Conservation (phyloP, 2,888 invertebrate genomes). For the Mythimna impura region DNA sequence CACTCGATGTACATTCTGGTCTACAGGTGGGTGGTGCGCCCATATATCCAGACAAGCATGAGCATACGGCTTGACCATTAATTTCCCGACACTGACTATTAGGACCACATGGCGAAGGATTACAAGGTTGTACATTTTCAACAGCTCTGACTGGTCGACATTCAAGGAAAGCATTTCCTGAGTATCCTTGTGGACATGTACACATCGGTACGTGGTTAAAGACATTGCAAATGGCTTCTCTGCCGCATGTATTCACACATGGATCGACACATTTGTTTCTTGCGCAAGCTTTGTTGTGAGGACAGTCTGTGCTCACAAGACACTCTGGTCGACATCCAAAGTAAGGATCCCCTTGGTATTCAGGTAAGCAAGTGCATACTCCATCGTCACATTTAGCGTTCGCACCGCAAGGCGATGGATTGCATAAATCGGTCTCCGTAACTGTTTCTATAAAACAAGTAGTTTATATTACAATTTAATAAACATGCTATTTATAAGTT, state of each 20-base stretch:
- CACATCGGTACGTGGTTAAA: slow-evolving; percentile 92
- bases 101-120: slow-evolving; percentile 93
- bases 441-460: slow-evolving; percentile 70
- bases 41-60: slow-evolving; percentile 92
- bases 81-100: slow-evolving; percentile 93
- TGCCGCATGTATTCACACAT: slow-evolving; percentile 94
- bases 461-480: background rate
- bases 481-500: no score
- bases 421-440: slow-evolving; percentile 90
- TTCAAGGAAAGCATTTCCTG: slow-evolving; percentile 93
- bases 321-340: slow-evolving; percentile 95
- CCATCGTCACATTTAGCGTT: slow-evolving; percentile 93
- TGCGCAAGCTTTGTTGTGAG: slow-evolving; percentile 92
- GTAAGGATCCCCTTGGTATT: slow-evolving; percentile 95
- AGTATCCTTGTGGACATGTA: slow-evolving; percentile 90
- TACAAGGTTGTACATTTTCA: slow-evolving; percentile 91
- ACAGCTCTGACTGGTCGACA: slow-evolving; percentile 86
- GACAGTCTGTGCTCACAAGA: slow-evolving; percentile 93
- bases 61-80: slow-evolving; percentile 93
- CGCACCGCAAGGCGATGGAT: slow-evolving; percentile 92
- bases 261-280: slow-evolving; percentile 94
- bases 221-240: slow-evolving; percentile 93
- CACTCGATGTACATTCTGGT: slow-evolving; percentile 93
- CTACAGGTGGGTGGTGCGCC: slow-evolving; percentile 94
- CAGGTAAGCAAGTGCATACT: slow-evolving; percentile 92